Base-by-base conservation (phyloP, 92 coral and sea anemone species). In the Umimayanthus kanabou region DNA sequence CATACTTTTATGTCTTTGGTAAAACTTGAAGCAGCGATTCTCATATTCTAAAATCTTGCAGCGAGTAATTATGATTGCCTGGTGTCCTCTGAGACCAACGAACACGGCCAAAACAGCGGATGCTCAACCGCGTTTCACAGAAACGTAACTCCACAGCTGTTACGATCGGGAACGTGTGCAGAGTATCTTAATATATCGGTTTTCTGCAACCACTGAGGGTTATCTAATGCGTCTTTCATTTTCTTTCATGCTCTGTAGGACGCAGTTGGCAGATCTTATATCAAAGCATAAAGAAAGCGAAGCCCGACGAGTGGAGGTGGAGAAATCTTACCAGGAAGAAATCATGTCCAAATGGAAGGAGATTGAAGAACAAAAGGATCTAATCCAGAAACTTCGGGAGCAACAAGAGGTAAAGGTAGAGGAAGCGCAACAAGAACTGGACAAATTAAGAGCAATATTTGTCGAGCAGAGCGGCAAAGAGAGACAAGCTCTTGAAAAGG, bases 201-300 rank as follows among this genome's bases (percentile, higher is more conserved):
- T 72, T 72, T 0, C 58, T 53, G 11, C 20, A 13, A 9, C 14
- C 58, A 13, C 18, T 15, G 58, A 13, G 57, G 45, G 43, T 29
- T 28, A 37, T 15, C 22, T 73, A n/a, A 29, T 42, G 26, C 67
- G 25, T 28, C 26, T 37, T 49, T 29, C 11, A 58, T 29, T 79
- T 16, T 37, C 76, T 64, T 81, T 11, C 55, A 20, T 57, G 39
- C 55, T 47, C 70, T 91, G 14, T 80, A 96, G 99, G 83, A 89
- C 81, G 45, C 94, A 96, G 88, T 84, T 96, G 76, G 92, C 81
- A 61, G 98, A 96, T 22, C 91, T 95, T 57, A 90, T 96, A 53
- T 88, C 94, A 39, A 93, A 92, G 80, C 98, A 96, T 93, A 96
- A 96, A 77, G 97, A 96, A 90, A 93, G 97, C 14, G 99, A 96